Base-by-base conservation (phyloP, 2,797 vertebrate species). In the Falco naumanni region DNA sequence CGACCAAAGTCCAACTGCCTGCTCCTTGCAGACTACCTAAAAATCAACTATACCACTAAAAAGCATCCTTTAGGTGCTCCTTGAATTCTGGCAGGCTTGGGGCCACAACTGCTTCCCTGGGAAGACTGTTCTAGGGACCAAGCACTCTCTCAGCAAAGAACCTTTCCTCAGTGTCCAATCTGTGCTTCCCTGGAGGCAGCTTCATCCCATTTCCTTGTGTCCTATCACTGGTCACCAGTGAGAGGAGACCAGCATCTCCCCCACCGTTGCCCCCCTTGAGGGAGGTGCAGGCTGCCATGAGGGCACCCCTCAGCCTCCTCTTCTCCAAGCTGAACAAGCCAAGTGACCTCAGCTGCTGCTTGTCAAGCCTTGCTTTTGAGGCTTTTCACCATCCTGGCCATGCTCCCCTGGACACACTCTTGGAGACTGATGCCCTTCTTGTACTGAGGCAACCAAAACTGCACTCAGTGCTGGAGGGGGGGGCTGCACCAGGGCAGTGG, bases 341-440 rank as follows among this genome's bases (percentile, higher is more conserved):
- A 29, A 43, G 20, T 29, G 16, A 83, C 56, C 20, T 70, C 80
- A 82, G 66, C 14, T 4, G 6, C 50, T 50, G 24, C 19, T 60
- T 43, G 1, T 45, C 0, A 1, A 14, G 19, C 34, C 53, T 48
- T 41, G 50, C 16, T 14, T 48, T 66, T 1, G 0, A 78, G 78
- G 47, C 26, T 59, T n/a, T 78, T 66, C 47, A 72, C 13, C 31
- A 84, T 68, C 54, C 48, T 54, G 53, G 53, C 43, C 26, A 31
- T 16, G 7, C 28, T 66, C 51, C 22, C 31, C 26, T 19, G 41
- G 84, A 47, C 19, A 54, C 20, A 29, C 47, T 61, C 47, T 43
- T 34, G 19, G n/a, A 21, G 5, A 43, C 48, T 37, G 24, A 7
- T 13, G 3, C 15, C 1, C 0, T 18, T 71, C 59, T 29, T 50